Base-by-base conservation (phyloP, 2,797 vertebrate species). In the Anguilla pacifica region DNA sequence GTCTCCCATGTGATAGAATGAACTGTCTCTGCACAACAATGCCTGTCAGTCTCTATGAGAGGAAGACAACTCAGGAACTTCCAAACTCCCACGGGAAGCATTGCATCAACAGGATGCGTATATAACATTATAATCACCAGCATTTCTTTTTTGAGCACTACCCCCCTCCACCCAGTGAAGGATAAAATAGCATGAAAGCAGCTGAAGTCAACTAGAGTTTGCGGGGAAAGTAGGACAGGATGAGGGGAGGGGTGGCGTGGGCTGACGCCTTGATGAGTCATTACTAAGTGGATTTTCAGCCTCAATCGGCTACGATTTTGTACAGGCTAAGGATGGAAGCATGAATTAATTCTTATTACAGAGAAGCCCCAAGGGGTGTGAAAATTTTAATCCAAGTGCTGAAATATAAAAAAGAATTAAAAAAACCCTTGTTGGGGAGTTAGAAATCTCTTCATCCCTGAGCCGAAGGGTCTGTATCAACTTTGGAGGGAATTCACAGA, bases 111-210 rank as follows among this genome's bases (percentile, higher is more conserved):
- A 39, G 77, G 77, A 46, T 49, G 70, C 49, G 77, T 49, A 39
- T 43, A 46, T 81, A 35, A 77, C 72, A 49, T 46, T 81, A 39
- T 81, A 49, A 81, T 81, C 77, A 74, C n/a, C 70, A 49, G 77
- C 17, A 81, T 81, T 22, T 49, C 22, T 25, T 19, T 25, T 22
- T 17, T 46, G 19, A 3, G 39, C 35, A 2, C 35, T 22, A n/a
- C 35, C 77, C 77, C 9, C 77, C 77, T 46, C 77, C 77, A 35
- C 5, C 35, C 43, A 81, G 77, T 25, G 77, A 49, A 81, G 77
- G 35, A 81, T 46, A 81, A 43, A 81, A 81, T 46, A 46, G 39
- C 77, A 81, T 81, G 39, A 81, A 81, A 81, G 77, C 77, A 81
- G 43, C 35, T 9, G 77, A 81, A 81, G 77, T 22, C 77, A 81